These are phyloP conservation scores for Irena cyanogastra DNA, from an alignment of 2,113 vertebrate genomes.

Conservation along the genomic window DNA sequence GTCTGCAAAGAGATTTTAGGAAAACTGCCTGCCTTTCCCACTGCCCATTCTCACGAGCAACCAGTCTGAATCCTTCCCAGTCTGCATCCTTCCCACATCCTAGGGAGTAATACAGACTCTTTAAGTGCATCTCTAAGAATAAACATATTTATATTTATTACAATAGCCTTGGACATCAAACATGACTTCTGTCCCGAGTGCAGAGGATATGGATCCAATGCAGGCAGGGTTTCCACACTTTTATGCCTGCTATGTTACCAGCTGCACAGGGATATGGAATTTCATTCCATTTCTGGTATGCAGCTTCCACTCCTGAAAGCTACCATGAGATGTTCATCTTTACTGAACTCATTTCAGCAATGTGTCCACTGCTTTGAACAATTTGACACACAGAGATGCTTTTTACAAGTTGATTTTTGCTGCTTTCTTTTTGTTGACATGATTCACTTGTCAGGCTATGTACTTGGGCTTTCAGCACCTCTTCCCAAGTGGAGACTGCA, in stretches of 20 bases:
- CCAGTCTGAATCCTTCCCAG: neutral
- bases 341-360: conserved; percentile 39
- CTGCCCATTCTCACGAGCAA: neutral
- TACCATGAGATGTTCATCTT: conserved; percentile 42
- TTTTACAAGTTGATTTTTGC: conserved; percentile 61
- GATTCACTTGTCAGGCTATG: conserved; percentile 62
- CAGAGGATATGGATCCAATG: neutral
- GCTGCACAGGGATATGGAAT: conserved; percentile 8
- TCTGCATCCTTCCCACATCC: neutral
- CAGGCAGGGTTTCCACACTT: neutral
- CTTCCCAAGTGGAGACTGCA: conserved; percentile 53
- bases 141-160: neutral
- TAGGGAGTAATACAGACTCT: no score
- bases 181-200: neutral
- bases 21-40: neutral
- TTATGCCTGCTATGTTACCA: neutral
- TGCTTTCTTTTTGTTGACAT: conserved; percentile 58
- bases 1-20: neutral
- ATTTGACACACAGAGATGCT: conserved; percentile 47
- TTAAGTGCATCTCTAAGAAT: neutral
- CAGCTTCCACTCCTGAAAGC: conserved; percentile 20
- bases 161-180: rapidly evolving
- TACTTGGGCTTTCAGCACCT: conserved; percentile 46
- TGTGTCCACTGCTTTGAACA: conserved; percentile 41
- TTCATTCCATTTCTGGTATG: conserved; percentile 9